Base-by-base conservation (phyloP, 2,113 vertebrate genomes). In the Gila orcuttii region DNA sequence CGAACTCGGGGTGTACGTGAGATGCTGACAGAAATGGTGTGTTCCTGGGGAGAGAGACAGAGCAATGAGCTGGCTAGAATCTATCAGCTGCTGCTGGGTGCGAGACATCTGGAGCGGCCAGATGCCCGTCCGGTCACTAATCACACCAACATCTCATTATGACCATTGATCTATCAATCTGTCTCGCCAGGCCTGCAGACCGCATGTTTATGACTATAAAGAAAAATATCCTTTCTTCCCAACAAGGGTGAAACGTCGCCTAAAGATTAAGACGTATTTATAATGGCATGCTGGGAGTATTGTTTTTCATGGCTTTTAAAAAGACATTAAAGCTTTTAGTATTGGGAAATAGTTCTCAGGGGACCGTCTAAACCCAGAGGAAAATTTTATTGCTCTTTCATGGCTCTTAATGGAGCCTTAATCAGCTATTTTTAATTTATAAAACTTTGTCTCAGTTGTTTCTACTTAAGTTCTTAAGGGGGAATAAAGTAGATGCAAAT, bases 41-140 rank as follows among this genome's bases (percentile, higher is more conserved):
- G 33, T 79, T 79, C 33, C 45, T 21, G 9, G 59, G 66, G 39
- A 64, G 57, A 62, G 73, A 47, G 21, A 8, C 42, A 11, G 73
- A 75, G 31, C 21, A 66, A 47, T 42, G 74, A 50, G 45, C 55
- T 28, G 52, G 42, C 86, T 59, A 87, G 59, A 82, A 77, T 69
- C 50, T 69, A 85, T 81, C 86, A 87, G 79, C 69, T 55, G 82
- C 59, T 81, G 57, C 15, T 50, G 82, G 64, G 57, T 75, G 50
- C 12, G 36, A 84, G 85, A 82, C 88, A 89, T 83, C 88, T 85
- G 83, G 77, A 76, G 71, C 19, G 13, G 28, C 88, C 88, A 87
- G 88, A 86, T 87, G 88, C 78, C 77, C n/a, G 52, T 60, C 45
- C 60, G 15, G 60, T 45, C 50, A 25, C 82, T 85, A 84, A 86